Evolutionary conservation across 2,888 invertebrate genomes (phyloP).

Genomic region (Eupithecia subfuscata): DNA sequence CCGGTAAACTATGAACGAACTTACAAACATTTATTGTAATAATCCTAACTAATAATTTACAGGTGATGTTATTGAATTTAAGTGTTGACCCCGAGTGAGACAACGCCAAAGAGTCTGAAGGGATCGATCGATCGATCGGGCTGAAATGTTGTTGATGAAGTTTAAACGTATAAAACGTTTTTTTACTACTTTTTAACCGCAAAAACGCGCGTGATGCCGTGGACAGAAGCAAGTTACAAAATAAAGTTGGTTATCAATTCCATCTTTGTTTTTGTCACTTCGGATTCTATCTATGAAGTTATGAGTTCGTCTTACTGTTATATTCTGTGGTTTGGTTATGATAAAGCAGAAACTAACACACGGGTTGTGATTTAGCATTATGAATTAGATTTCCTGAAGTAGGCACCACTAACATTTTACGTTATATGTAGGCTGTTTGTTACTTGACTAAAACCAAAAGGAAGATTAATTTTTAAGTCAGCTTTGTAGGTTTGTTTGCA

Average conservation of each 20-base stretch:
- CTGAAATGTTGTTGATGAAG: background rate
- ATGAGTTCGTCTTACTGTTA: background rate
- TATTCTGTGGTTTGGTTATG: background rate
- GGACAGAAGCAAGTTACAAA: background rate
- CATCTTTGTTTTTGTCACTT: background rate
- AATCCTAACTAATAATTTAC: background rate
- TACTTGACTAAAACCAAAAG: background rate
- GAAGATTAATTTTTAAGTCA: background rate
- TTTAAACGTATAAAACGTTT: too few relatives aligned
- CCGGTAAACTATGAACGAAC: background rate
- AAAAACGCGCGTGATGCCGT: background rate
- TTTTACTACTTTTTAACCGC: too few relatives aligned
- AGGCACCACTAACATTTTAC: background rate
- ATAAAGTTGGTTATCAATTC: background rate
- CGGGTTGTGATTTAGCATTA: too few relatives aligned
- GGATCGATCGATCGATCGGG: too few relatives aligned
- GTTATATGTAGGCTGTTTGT: background rate
- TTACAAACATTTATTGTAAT: background rate
- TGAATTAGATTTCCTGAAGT: background rate
- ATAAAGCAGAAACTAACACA: background rate
- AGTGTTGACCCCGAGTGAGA: background rate
- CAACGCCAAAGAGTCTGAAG: too few relatives aligned
- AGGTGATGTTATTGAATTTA: background rate
- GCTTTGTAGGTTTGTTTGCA: background rate
- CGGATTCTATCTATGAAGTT: background rate